Conservation (phyloP, 92 coral and sea anemone species). For the Heteractis magnifica region DNA sequence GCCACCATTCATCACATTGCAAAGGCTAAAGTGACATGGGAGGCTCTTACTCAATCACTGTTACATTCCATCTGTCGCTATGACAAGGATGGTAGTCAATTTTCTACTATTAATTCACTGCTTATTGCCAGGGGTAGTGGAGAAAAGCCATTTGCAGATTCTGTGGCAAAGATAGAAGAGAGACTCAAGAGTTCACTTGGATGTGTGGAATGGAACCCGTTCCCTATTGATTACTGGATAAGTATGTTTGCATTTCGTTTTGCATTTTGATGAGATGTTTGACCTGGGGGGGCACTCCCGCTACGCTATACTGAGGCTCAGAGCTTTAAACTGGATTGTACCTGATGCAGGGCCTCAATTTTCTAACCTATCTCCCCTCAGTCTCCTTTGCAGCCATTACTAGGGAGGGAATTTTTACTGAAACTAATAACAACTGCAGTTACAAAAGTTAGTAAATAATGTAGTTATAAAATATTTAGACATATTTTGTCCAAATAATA, state of each 20-base stretch:
- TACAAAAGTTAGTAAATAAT: too few species aligned
- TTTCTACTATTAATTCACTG: conserved; percentile 55
- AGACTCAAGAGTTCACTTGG: conserved; percentile 60
- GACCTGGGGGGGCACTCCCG: too few species aligned
- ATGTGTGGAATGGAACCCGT: conserved; percentile 86
- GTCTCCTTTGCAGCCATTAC: too few species aligned
- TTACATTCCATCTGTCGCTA: conserved; percentile 71
- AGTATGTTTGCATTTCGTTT: conserved; percentile 43
- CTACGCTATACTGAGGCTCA: too few species aligned
- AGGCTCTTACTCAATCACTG: conserved; percentile 65
- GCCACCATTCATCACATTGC: conserved; percentile 68
- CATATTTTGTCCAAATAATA: too few species aligned
- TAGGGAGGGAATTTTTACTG: too few species aligned
- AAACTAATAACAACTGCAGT: too few species aligned
- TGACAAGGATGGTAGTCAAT: conserved; percentile 64
- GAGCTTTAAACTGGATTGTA: too few species aligned
- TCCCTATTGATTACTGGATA: conserved; percentile 83
- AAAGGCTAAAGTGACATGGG: conserved; percentile 76
- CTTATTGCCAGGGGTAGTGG: conserved; percentile 76
- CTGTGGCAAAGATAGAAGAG: conserved; percentile 63
- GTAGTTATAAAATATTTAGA: too few species aligned
- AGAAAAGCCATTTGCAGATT: conserved; percentile 68
- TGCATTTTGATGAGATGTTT: too few species aligned
- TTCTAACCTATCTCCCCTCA: too few species aligned
- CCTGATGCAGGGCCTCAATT: too few species aligned